phyloP scores from a whole-genome alignment of 2,113 vertebrate genomes.

The Corythornis cristatus region DNA sequence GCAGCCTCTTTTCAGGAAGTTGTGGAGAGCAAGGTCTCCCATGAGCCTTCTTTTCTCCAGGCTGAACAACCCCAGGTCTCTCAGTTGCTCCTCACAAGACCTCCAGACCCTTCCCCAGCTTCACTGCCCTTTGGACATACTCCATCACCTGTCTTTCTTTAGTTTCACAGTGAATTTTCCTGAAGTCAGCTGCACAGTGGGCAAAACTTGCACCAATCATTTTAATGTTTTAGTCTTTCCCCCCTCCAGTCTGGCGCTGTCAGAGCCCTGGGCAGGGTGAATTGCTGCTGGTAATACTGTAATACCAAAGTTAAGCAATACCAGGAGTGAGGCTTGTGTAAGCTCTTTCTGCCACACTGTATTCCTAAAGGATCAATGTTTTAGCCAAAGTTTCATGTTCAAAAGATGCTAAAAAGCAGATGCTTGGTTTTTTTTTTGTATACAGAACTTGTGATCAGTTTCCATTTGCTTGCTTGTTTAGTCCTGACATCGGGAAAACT shows the following conservation, averaged over 20 bases:
- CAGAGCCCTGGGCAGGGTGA: neutral
- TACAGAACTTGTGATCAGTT: accelerated
- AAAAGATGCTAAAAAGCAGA: neutral
- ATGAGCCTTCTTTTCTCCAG: neutral
- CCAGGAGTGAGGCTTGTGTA: neutral
- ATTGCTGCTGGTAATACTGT: neutral
- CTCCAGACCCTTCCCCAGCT: neutral
- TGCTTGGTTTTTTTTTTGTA: neutral
- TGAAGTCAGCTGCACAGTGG: neutral
- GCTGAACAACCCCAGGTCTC: neutral
- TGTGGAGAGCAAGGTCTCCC: neutral
- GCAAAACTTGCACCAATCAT: neutral
- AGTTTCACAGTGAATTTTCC: neutral
- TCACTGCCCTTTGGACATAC: neutral
- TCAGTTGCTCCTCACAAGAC: neutral
- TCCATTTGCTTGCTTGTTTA: neutral
- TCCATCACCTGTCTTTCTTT: neutral
- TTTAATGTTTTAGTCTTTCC: neutral
- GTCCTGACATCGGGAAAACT: neutral
- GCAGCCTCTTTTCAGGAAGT: neutral
- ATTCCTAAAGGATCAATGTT: neutral
- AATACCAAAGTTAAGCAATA: neutral
- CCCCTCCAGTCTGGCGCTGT: neutral
- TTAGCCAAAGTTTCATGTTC: neutral
- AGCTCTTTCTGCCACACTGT: neutral